phyloP scores from a whole-genome alignment of 2,113 vertebrate genomes.

The Oplegnathus fasciatus region DNA sequence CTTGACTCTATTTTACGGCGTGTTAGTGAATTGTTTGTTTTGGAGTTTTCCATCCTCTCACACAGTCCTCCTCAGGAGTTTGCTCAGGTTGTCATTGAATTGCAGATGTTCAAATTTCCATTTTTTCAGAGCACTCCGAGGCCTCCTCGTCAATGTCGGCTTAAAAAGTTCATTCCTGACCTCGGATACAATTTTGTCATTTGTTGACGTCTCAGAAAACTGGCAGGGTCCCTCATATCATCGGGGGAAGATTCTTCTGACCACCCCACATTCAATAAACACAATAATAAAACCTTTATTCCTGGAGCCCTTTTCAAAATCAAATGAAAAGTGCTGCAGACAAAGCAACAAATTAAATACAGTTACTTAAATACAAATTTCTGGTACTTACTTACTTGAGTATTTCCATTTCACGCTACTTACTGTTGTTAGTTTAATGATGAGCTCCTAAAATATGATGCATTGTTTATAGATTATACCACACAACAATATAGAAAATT shows the following conservation, averaged over 20 bases:
- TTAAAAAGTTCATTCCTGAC: not conserved
- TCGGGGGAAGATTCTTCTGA: too few species aligned
- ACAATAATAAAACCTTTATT: too few species aligned
- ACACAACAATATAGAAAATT: too few species aligned
- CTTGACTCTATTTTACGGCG: not conserved
- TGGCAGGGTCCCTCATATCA: not conserved
- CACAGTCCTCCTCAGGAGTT: not conserved
- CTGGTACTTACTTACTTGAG: too few species aligned
- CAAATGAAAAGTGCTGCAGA: not conserved
- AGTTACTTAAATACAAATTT: not conserved
- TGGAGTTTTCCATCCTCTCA: not conserved
- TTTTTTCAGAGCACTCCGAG: not conserved
- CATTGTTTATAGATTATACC: too few species aligned
- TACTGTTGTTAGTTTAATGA: too few species aligned
- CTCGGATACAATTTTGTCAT: not conserved
- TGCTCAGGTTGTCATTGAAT: not conserved
- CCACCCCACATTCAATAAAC: too few species aligned
- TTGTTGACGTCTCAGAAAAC: not conserved
- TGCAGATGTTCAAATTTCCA: not conserved
- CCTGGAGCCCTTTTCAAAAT: too few species aligned
- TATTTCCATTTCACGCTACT: too few species aligned
- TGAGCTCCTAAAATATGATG: too few species aligned
- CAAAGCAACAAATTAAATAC: not conserved
- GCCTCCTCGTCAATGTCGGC: not conserved
- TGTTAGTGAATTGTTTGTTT: not conserved